A percentile compares a stretch with the other conserved stretches of the same genome.
Conservation (phyloP, 2,888 invertebrate species). For the Dolichopus griseipennis region DNA sequence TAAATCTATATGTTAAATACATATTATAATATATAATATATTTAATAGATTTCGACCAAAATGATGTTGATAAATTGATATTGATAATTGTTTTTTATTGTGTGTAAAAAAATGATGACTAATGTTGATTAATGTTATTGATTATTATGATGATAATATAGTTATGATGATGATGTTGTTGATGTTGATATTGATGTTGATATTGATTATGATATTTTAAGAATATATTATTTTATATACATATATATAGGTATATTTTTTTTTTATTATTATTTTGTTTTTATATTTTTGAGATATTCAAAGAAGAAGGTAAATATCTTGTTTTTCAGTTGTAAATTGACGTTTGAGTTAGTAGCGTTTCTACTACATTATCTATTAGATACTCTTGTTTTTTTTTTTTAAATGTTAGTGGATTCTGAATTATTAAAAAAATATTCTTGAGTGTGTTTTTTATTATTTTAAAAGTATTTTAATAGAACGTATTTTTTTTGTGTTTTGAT, state of each 20-base stretch:
- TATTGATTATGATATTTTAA: background rate
- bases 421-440: too few species aligned
- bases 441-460: too few species aligned
- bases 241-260: conserved; percentile 19
- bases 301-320: conserved; percentile 24
- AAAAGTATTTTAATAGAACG: too few species aligned
- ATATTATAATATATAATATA: background rate
- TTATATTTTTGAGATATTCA: background rate
- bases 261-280: too few species aligned
- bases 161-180: background rate
- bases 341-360: conserved; percentile 27
- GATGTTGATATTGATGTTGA: background rate
- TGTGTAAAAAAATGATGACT: background rate
- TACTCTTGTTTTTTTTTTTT: too few species aligned
- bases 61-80: background rate
- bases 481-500: too few species aligned
- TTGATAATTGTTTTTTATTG: too few species aligned
- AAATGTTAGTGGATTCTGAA: too few species aligned
- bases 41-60: conserved; percentile 3
- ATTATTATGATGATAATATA: background rate
- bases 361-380: too few species aligned
- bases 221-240: conserved; percentile 20
- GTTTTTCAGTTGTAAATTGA: conserved; percentile 30
- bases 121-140: background rate
- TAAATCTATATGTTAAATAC: too few species aligned